phyloP scores from a whole-genome alignment of 2,888 invertebrate species.

The Suillia variegata region DNA sequence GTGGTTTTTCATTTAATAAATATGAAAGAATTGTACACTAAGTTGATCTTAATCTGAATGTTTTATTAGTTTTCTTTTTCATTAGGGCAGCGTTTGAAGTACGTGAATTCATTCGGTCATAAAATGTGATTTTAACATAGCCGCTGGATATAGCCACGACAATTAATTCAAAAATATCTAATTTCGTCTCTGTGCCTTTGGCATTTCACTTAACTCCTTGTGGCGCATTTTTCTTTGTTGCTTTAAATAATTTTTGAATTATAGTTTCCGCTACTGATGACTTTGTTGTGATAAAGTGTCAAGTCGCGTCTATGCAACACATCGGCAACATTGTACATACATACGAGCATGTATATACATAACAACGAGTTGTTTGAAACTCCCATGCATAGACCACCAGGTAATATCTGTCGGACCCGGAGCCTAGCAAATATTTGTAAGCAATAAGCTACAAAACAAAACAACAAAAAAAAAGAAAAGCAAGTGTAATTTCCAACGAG shows the following conservation, averaged over 20 bases:
- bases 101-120: slow-evolving; percentile 6
- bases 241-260: slow-evolving; percentile 51
- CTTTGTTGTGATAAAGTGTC: slow-evolving; percentile 25
- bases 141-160: too few species aligned
- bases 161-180: slow-evolving; percentile 51
- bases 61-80: slow-evolving; percentile 9
- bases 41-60: slow-evolving; percentile 1
- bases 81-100: not conserved
- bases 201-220: too few species aligned
- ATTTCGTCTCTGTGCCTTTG: too few species aligned
- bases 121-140: slow-evolving; percentile 24
- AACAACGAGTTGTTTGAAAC: not conserved
- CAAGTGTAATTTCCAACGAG: slow-evolving; percentile 5
- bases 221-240: slow-evolving; percentile 10
- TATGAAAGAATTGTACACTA: slow-evolving; percentile 1
- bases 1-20: too few species aligned
- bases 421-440: slow-evolving; percentile 7
- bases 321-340: too few species aligned
- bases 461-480: too few species aligned
- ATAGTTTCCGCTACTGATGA: slow-evolving; percentile 55
- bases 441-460: slow-evolving; percentile 4
- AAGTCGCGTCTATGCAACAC: too few species aligned
- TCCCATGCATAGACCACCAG: not conserved
- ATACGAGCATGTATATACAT: not conserved
- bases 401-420: not conserved